Conservation (phyloP, 2,113 vertebrate species). For the Mirza zaza region DNA sequence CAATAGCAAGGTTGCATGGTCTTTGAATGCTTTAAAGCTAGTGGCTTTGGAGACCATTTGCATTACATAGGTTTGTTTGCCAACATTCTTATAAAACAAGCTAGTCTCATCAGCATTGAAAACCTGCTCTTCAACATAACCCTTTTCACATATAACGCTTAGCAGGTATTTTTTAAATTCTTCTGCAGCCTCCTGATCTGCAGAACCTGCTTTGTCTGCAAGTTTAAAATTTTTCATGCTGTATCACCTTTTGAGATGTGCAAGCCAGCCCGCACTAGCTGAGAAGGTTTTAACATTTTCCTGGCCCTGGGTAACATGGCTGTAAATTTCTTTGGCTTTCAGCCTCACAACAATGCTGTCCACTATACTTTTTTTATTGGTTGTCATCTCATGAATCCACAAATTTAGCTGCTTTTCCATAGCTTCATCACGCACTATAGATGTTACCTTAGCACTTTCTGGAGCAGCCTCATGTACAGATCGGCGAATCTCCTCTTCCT, state of each 20-base stretch:
- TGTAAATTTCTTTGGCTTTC: conserved; percentile 15
- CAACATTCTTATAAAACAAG: neutral
- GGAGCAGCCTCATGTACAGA: neutral
- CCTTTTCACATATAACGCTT: neutral
- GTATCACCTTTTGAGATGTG: neutral
- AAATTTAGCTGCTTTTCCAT: neutral
- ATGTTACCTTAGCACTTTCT: neutral
- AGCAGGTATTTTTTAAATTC: neutral
- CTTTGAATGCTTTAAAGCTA: neutral
- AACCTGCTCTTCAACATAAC: neutral
- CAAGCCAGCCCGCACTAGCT: neutral
- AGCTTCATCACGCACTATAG: neutral
- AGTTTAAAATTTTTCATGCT: neutral
- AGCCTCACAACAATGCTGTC: neutral
- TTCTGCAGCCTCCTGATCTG: neutral
- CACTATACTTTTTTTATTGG: neutral
- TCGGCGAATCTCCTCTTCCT: neutral
- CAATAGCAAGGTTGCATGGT: neutral
- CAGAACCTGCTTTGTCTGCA: neutral
- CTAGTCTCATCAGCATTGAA: conserved; percentile 4
- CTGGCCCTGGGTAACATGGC: neutral
- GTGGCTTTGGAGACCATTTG: neutral
- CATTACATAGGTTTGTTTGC: neutral
- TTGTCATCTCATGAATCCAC: neutral
- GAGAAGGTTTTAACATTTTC: neutral